A percentile compares a stretch with the other conserved stretches of the same genome.
Conservation (phyloP, 2,113 vertebrate genomes). For the Lycaon pictus region DNA sequence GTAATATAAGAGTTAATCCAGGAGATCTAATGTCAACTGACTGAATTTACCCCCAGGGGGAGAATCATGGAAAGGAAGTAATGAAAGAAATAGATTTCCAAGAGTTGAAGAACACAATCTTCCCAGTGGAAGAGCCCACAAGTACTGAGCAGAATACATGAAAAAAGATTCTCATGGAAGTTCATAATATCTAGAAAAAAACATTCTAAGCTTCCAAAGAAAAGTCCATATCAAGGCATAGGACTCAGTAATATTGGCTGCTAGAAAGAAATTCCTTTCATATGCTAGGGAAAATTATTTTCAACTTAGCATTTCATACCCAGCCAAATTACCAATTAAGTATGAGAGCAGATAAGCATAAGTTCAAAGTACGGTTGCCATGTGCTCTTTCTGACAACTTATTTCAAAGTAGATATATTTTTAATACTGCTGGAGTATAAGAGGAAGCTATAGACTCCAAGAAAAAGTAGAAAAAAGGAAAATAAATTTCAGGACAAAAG, state of each 20-base stretch:
- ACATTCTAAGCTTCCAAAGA: not conserved
- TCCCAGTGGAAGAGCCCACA: not conserved
- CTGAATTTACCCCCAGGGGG: not conserved
- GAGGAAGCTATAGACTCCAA: not conserved
- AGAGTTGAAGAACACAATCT: not conserved
- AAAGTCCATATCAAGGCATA: not conserved
- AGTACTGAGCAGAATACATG: not conserved
- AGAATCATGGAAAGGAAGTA: not conserved
- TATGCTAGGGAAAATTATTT: constrained; percentile 5
- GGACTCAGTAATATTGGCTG: not conserved
- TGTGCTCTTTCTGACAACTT: not conserved
- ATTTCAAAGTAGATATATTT: not conserved
- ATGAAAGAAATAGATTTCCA: not conserved
- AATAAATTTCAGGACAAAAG: constrained; percentile 8
- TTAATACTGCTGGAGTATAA: not conserved
- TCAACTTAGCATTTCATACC: constrained; percentile 13
- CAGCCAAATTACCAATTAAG: constrained; percentile 16
- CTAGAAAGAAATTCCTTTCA: not conserved
- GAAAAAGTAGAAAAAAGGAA: constrained; percentile 29
- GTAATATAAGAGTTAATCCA: not conserved
- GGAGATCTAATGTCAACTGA: not conserved
- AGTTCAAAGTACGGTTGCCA: constrained; percentile 2
- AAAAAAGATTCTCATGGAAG: not conserved
- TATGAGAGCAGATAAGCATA: not conserved
- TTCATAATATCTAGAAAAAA: constrained; percentile 2